Evolutionary conservation across 2,888 invertebrate species (phyloP), one percentile per base, ranked within the genome.

Genomic region (Euplexia lucipara): DNA sequence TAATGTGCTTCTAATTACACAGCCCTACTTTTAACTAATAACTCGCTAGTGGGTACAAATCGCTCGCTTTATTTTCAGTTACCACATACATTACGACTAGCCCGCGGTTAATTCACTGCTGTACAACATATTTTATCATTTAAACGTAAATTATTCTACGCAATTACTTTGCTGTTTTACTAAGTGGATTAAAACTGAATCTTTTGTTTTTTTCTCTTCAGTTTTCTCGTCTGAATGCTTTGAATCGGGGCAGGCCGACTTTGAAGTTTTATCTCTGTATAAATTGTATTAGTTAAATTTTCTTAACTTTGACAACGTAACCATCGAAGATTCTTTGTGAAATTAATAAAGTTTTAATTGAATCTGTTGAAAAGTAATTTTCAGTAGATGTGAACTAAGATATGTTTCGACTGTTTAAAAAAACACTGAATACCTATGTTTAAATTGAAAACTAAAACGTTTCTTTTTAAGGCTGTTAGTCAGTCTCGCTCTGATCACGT

Each of bases 291-390:
- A 91, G 86, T 90, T 86, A 89, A 92, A 93, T 90, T 90, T 88
- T 88, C 88, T 85, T 83, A 87, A 88, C 87, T 87, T 86, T 83
- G 85, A 85, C 86, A 88, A 85, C 88, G 90, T 89, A 91, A 91
- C 91, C 90, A 88, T 88, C 86, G 70, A 73, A 77, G 88, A 90
- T 91, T 91, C 92, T 91, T 91, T 90, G 89, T 88, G 87, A 92
- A 92, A 94, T 94, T 92, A 93, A 93, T 94, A 92, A 94, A 95
- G 92, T 92, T 95, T 95, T 93, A 95, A 94, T 94, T 93, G 92
- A 93, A 94, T 93, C 87, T 84, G 90, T 88, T 85, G 83, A 86
- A 89, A 87, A 91, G 90, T 86, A 90, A 91, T 90, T 91, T 91
- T 89, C 81, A 85, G 83, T 79, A 74, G 87, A 89, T 90, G 89